Percentiles rank a stretch among this genome's conserved stretches.
These are phyloP conservation scores for Chloromyia formosa DNA, from an alignment of 2,888 invertebrate species.

Conservation along the genomic window DNA sequence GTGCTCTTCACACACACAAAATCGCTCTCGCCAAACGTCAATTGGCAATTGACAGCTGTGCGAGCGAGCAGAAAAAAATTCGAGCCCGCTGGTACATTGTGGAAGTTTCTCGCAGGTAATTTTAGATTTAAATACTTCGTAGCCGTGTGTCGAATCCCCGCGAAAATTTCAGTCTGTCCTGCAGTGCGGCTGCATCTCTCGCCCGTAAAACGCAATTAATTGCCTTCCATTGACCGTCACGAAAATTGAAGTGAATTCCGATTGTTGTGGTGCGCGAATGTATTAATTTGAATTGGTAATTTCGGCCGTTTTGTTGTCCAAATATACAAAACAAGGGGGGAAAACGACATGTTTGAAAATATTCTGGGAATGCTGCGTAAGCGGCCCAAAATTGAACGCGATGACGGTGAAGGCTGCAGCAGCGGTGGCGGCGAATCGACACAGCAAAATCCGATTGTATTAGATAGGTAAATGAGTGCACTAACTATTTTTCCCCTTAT, in stretches of 20 bases:
- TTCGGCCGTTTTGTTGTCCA: background rate
- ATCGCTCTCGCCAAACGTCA: too few species aligned
- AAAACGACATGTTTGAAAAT: constrained; percentile 31
- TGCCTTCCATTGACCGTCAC: too few species aligned
- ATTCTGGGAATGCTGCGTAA: constrained; percentile 45
- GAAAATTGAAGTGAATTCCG: background rate
- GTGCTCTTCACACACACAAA: too few species aligned
- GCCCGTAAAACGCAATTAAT: background rate
- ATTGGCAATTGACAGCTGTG: too few species aligned
- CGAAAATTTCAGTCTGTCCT: constrained; percentile 3
- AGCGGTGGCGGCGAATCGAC: constrained; percentile 2
- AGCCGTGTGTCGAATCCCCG: background rate
- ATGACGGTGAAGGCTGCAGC: background rate
- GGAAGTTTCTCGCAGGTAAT: constrained; percentile 43
- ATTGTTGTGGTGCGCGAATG: background rate
- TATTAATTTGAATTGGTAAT: constrained; percentile 29
- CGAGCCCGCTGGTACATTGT: constrained; percentile 14
- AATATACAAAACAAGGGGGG: background rate
- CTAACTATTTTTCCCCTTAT: background rate
- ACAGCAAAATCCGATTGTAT: constrained; percentile 10
- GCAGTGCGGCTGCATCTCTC: background rate
- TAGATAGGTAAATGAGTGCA: constrained; percentile 31
- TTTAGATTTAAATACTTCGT: constrained; percentile 23
- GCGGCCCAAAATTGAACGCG: constrained; percentile 46
- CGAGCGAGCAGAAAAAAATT: too few species aligned